Percentiles rank a stretch among this genome's conserved stretches.
phyloP scores from a whole-genome alignment of 2,113 vertebrate genomes.

The Malaclemys terrapin region DNA sequence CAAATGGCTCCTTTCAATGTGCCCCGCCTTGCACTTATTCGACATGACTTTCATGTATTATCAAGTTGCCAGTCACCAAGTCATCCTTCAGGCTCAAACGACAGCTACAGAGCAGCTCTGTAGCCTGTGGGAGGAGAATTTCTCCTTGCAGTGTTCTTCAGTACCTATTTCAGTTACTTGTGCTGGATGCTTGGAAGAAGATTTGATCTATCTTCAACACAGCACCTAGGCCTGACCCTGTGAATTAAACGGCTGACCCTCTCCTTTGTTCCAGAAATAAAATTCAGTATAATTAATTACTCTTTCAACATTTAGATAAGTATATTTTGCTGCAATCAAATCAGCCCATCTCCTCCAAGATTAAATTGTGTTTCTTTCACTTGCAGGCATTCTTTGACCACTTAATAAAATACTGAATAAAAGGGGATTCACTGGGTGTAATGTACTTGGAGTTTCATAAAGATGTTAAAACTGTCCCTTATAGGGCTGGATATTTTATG shows the following conservation, averaged over 20 bases:
- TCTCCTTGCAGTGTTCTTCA: background rate
- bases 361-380: background rate
- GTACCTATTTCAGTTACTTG: background rate
- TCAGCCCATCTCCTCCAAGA: background rate
- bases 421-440: background rate
- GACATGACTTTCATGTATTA: background rate
- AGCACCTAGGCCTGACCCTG: background rate
- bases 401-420: background rate
- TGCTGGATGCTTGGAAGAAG: background rate
- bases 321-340: background rate
- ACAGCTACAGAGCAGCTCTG: background rate
- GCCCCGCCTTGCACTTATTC: background rate
- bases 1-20: background rate
- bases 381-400: background rate
- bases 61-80: background rate
- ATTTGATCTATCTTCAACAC: background rate
- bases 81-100: background rate
- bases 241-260: background rate
- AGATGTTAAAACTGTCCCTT: background rate
- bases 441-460: background rate
- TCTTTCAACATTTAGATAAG: background rate
- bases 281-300: background rate
- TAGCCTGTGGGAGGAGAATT: background rate
- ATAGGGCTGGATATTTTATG: background rate
- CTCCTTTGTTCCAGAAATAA: background rate